These are phyloP conservation scores for Eolophus roseicapilla DNA, from an alignment of 2,113 vertebrate species.

Conservation along the genomic window DNA sequence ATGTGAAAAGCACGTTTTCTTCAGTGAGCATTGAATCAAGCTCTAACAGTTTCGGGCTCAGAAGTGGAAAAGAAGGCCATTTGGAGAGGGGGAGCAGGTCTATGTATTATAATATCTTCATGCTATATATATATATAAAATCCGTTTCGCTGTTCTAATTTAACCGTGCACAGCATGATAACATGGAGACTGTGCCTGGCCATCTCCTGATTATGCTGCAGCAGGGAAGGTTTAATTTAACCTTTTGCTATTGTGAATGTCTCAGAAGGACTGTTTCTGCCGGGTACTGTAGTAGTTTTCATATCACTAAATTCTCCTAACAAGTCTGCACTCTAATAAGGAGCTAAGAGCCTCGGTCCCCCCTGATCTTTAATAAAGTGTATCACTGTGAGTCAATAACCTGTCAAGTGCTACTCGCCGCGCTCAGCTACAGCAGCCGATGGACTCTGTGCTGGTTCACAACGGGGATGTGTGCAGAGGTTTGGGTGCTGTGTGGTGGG, in stretches of 20 bases:
- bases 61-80: not conserved
- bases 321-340: not conserved
- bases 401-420: not conserved
- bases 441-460: not conserved
- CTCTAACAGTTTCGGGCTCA: not conserved
- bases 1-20: not conserved
- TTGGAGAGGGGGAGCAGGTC: not conserved
- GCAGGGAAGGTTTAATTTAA: conserved; percentile 19
- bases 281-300: not conserved
- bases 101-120: not conserved
- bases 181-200: not conserved
- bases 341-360: not conserved
- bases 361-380: conserved; percentile 22
- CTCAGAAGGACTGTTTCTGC: conserved; percentile 21
- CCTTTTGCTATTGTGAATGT: conserved; percentile 17
- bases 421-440: not conserved
- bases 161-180: not conserved
- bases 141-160: not conserved
- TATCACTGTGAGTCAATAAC: conserved; percentile 14
- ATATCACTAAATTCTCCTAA: conserved; percentile 8
- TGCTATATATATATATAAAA: not conserved
- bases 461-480: not conserved
- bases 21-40: not conserved
- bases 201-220: not conserved
- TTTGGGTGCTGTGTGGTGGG: not conserved